Base-by-base conservation (phyloP, 2,797 vertebrate genomes). In the Ptychadena robeensis region DNA sequence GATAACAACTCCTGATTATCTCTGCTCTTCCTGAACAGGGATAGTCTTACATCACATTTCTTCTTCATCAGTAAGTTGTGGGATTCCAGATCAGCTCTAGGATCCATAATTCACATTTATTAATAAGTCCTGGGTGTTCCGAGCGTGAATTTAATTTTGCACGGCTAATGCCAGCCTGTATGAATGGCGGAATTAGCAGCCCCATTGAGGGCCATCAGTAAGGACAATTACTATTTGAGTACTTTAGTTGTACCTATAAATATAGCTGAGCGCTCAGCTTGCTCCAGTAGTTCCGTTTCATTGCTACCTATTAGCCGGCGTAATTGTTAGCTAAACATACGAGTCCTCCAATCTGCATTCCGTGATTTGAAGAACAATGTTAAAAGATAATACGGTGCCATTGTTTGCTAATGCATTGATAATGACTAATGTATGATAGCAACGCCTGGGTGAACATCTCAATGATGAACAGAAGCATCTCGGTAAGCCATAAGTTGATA, bases 361-460 rank as follows among this genome's bases (percentile, higher is more conserved):
- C 53, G 15, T 64, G 38, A 78, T 53, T 30, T 40, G 48, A 84
- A 35, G 59, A 78, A 25, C 59, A 27, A 35, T 40, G 57, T 69
- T 63, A 32, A 34, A 32, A 22, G 34, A 79, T 69, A 79, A 66
- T 9, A 53, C 44, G 68, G 77, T 59, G 71, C 34, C 35, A 69
- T 80, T 84, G 71, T 75, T 84, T 84, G 64, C 76, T 84, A 84
- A 84, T 80, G 79, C 79, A 84, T 80, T 70, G 82, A 75, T 70
- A 84, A 84, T 84, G 71, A 74, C 53, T 73, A 53, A 70, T 74
- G 77, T 67, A 64, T 10, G 64, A 64, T 75, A 64, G 67, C 59
- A 61, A 74, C 64, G 82, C 69, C 30, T 70, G 77, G 80, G 70
- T 57, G 31, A 48, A 34, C 38, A 18, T 28, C 2, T 28, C 63